Evolutionary conservation across 2,888 invertebrate genomes (phyloP), one percentile per base, ranked within the genome.

Genomic region (Tribolium freemani): DNA sequence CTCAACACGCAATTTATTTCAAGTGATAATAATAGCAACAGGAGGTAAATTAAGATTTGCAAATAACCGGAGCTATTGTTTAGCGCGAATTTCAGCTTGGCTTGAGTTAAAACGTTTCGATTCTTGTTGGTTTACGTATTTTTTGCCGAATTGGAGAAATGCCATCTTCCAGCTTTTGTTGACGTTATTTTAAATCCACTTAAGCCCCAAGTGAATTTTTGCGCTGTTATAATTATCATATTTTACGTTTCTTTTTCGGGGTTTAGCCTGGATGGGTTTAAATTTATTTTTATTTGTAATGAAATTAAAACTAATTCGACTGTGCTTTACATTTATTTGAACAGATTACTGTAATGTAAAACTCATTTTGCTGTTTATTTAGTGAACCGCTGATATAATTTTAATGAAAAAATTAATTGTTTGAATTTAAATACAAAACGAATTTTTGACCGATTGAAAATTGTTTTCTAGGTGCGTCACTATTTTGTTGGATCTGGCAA

Each of bases 31-130:
- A 58, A 45, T 45, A 58, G 58, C 58, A 58, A 58, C 58, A 58
- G 44, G 58, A 58, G 58, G 58, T 58, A 58, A 58, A 58, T 58
- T 58, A 58, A 58, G 58, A 58, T 58, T 58, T 46, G 58, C 45
- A 38, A 58, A 58, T 45, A 58, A 21, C 58, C n/a, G 10, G 3
- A 26, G 13, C 56, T 58, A 46, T 58, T 58, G 44, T 58, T 58
- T 58, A 30, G 38, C n/a, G 8, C 5, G 9, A 56, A 56, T 56
- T 30, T n/a, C 38, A 38, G 8, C 6, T 9, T 9, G n/a, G 38
- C 6, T 38, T n/a, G 8, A 38, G 8, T 38, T 38, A 38, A 38
- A 38, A n/a, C 38, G 38, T 6, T n/a, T 38, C n/a, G 38, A 38
- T 38, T 38, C 8, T 1, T 38, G 38, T 38, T 38, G 5, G 38